phyloP scores from a whole-genome alignment of 2,888 invertebrate genomes.

The Drosophila dives region DNA sequence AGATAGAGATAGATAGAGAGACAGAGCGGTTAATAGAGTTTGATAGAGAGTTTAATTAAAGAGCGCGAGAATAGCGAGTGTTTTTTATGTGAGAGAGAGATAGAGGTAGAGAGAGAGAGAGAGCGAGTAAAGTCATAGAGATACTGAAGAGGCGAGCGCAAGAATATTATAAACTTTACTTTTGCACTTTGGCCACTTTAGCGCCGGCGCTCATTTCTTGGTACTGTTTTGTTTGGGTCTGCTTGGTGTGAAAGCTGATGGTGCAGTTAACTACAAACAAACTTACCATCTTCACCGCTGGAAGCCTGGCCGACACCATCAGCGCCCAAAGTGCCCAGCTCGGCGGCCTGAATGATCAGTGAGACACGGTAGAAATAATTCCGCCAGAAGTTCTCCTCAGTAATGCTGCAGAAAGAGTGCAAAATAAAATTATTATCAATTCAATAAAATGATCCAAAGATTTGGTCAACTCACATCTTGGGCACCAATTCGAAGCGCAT shows the following conservation, averaged over 20 bases:
- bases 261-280: constrained; percentile 17
- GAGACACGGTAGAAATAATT: constrained; percentile 99
- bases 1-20: constrained; percentile 44
- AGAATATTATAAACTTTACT: constrained; percentile 46
- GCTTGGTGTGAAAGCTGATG: constrained; percentile 33
- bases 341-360: constrained; percentile 98
- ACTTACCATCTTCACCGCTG: constrained; percentile 85
- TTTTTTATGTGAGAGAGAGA: constrained; percentile 50
- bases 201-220: constrained; percentile 29
- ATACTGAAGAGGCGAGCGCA: constrained; percentile 53
- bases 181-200: constrained; percentile 11
- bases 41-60: constrained; percentile 45
- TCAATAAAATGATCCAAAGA: not conserved
- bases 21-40: constrained; percentile 35
- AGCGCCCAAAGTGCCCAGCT: constrained; percentile 86
- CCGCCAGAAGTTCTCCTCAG: constrained; percentile 99
- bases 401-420: constrained; percentile 88
- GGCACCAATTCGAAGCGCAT: constrained; percentile 99
- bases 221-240: constrained; percentile 39
- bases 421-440: not conserved
- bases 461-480: constrained; percentile 92
- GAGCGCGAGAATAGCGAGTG: constrained; percentile 69
- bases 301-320: constrained; percentile 85
- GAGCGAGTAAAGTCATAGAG: constrained; percentile 37
- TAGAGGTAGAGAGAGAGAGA: constrained; percentile 53